Base-by-base conservation (phyloP, 1,140 invertebrate genomes). In the Aphaenogaster floridana region DNA sequence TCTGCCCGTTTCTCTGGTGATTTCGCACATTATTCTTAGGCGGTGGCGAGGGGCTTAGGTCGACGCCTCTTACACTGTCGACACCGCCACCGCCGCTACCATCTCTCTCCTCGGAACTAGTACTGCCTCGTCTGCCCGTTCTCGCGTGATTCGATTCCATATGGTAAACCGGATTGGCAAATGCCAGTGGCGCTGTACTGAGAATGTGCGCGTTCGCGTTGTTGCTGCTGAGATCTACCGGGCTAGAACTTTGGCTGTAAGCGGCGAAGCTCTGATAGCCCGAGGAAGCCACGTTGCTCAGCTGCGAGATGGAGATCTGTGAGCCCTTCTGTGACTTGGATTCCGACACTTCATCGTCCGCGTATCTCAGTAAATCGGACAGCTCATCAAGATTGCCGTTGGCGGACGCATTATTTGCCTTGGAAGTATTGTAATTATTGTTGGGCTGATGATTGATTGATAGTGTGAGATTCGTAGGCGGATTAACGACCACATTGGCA, bases 261-360 rank as follows among this genome's bases (percentile, higher is more conserved):
- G 98, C 98, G 5, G 98, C 97, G 92, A 98, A 98, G 91, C 98
- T 98, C 94, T 99, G 98, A 93, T 99, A 99, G 2, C 98, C 98
- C 1, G 98, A 98, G 36, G 98, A 98, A 2, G 97, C 98, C 77
- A 98, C 97, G 86, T 97, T 98, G 28, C 97, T 98, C 52, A 98
- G 93, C 80, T 98, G 97, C 85, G 98, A 97, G 80, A 98, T 98
- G 1, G 97, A 98, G 3, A 95, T 95, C 59, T 95, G 95, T 2
- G 95, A 95, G 6, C 95, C 95, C 59, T 95, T 95, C 54, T 95
- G 95, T 0, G 95, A 95, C 15, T 95, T 95, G 0, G 95, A 95
- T 59, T 95, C 95, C 0, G 93, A 94, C 0, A 95, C 95, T 57
- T 95, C 95, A 28, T 95, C 95, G 45, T 95, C 95, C 1, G 95